phyloP scores from a whole-genome alignment of 2,888 invertebrate species.

The Limnephilus lunatus region DNA sequence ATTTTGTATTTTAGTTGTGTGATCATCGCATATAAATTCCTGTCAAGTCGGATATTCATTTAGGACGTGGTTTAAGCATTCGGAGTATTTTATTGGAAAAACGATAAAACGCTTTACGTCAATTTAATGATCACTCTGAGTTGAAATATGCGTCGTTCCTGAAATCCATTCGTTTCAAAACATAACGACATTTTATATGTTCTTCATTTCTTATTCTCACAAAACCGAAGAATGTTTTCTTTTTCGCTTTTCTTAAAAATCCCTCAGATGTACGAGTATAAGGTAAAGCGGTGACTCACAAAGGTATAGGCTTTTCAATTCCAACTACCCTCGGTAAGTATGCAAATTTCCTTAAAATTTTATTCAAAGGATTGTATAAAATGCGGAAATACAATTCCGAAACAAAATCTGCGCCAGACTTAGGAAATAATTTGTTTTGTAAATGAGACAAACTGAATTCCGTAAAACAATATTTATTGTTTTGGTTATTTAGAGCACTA shows the following conservation, averaged over 20 bases:
- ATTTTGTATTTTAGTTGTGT: not conserved
- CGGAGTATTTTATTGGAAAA: not conserved
- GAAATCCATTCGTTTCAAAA: not conserved
- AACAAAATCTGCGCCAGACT: conserved; percentile 15
- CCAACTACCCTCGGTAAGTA: conserved; percentile 26
- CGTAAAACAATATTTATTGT: not conserved
- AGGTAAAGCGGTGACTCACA: conserved; percentile 28
- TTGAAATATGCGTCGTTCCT: not conserved
- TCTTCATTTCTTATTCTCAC: conserved; percentile 8
- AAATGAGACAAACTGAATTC: conserved; percentile 27
- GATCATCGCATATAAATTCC: not conserved
- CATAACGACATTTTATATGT: not conserved
- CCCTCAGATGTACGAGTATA: conserved; percentile 14
- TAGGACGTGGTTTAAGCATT: not conserved
- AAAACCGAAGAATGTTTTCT: conserved; percentile 9
- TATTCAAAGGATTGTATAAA: conserved; percentile 50
- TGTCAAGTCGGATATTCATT: not conserved
- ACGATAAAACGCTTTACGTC: not conserved
- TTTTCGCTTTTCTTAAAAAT: conserved; percentile 2
- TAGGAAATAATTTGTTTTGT: conserved; percentile 30
- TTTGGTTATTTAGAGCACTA: not conserved
- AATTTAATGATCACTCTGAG: not conserved
- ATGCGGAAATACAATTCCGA: conserved; percentile 42
- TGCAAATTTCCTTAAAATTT: conserved; percentile 53
- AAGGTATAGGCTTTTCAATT: conserved; percentile 40